Base-by-base conservation (phyloP, 2,888 invertebrate species). In the Parnassius glacialis region DNA sequence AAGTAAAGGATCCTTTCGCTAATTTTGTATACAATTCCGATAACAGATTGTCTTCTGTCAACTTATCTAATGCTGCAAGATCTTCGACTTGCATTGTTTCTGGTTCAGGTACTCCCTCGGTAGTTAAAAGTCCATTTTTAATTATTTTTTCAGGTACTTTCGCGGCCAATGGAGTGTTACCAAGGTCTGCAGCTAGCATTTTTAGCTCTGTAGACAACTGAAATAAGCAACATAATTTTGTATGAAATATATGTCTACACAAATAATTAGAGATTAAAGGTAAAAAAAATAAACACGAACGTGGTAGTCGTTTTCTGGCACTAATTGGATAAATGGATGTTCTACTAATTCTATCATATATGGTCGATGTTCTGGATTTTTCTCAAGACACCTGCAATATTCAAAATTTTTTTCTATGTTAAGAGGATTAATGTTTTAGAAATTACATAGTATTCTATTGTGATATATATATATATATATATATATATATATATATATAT, bases 311-410 rank as follows among this genome's bases (percentile, higher is more conserved):
- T 96, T 96, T 74, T 96, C 96, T 1, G 96, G 95, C 12, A 96
- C 92, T 65, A 94, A 93, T 52, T 94, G 93, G 65, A 97, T 87
- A 74, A 97, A 97, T 0, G 97, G 97, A 92, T 97, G 97, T 69
- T 96, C 96, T 66, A 95, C 89, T 65, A 97, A 91, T 85, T 97
- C 97, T 69, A 94, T 88, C 86, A 96, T 94, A 84, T 94, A 96
- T 0, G 97, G 97, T 13, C 97, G 93, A 83, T 97, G 95, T 73
- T 97, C 97, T 1, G 95, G 95, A 87, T 96, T 96, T 80, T 97
- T 97, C 73, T 96, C 96, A 58, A 97, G 90, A 76, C 97, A 97
- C 78, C 96, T 96, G 74, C 64, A 90, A 87, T 58, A 54, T 41
- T 48, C 9, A 48, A 48, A 2, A 3, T 25, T 20, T 16, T 54